Evolutionary conservation across 2,888 invertebrate species (phyloP).

Genomic region (Netelia fuscicornis): DNA sequence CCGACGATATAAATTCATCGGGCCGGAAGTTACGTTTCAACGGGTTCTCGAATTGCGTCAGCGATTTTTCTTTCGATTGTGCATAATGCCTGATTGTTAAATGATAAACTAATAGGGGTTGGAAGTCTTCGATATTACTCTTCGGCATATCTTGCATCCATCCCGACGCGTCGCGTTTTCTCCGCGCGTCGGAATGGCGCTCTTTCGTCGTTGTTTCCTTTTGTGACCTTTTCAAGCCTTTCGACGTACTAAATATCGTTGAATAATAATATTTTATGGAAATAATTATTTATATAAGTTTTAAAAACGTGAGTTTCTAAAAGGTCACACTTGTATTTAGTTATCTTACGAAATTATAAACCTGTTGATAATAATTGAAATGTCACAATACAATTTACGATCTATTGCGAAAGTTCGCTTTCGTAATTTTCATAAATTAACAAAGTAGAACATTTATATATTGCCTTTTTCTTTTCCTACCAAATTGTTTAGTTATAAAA

Average conservation of each 20-base stretch:
- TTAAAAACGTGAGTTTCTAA: too few relatives aligned
- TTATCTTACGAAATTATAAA: too few relatives aligned
- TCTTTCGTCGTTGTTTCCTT: slow-evolving; percentile 58
- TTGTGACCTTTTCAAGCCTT: background rate
- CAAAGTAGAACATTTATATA: too few relatives aligned
- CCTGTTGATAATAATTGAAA: too few relatives aligned
- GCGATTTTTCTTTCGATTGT: slow-evolving; percentile 5
- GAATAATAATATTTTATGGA: background rate
- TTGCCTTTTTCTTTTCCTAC: too few relatives aligned
- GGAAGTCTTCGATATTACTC: background rate
- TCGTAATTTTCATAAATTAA: too few relatives aligned
- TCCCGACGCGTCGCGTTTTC: background rate
- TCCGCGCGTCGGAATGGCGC: slow-evolving; percentile 78
- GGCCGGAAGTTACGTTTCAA: slow-evolving; percentile 45
- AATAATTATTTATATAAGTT: background rate
- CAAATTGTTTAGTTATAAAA: too few relatives aligned
- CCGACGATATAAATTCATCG: slow-evolving; percentile 41
- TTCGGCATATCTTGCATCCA: background rate
- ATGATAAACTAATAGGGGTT: slow-evolving; percentile 27
- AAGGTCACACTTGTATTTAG: too few relatives aligned
- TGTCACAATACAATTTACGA: too few relatives aligned
- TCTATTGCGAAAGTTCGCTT: too few relatives aligned
- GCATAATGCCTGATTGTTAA: slow-evolving; percentile 7
- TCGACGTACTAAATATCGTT: background rate
- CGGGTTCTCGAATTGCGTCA: slow-evolving; percentile 36